Base-by-base conservation (phyloP, 2,888 invertebrate species). In the Charanyca ferruginea region DNA sequence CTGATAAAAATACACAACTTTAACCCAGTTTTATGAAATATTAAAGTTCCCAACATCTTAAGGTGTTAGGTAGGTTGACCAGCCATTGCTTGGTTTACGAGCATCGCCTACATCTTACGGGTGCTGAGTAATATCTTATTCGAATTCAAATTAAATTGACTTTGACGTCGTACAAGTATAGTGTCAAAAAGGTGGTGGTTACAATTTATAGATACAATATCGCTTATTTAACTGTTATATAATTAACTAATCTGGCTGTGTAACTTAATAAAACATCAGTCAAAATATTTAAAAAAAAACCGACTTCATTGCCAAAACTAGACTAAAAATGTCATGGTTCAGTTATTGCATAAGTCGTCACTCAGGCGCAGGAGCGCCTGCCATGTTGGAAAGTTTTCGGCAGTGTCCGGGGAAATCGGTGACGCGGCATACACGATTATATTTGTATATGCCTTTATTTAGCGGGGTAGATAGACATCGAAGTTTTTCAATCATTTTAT, bases 341-440 rank as follows among this genome's bases (percentile, higher is more conserved):
- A 60, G 49, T 58, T 90, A 77, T 86, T 87, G 91, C 87, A 92
- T 91, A 87, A 87, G 61, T 45, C 81, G 45, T 44, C 52, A 22
- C 77, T 51, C 76, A 80, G 83, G 81, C 83, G 83, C 88, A 90
- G 89, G 88, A 90, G 85, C 81, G 71, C 74, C 82, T 57, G 85
- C 81, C 86, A 80, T 80, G 83, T 90, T 92, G 87, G 93, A 93
- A 92, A 91, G 91, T 93, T 87, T 90, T 90, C 83, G 89, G 87
- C 83, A 73, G 78, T 82, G 89, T 88, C 87, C 87, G 90, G 93
- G 91, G 92, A 93, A 93, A 93, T 92, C 92, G 81, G 86, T 85
- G 84, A 81, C 88, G 82, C 70, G 42, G 69, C 69, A 51, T 23
- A 63, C 25, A 60, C 79, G 61, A 79, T 79, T 76, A 65, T 72